These are phyloP conservation scores for Tetragonula carbonaria DNA, from an alignment of 2,888 invertebrate species.

Conservation along the genomic window DNA sequence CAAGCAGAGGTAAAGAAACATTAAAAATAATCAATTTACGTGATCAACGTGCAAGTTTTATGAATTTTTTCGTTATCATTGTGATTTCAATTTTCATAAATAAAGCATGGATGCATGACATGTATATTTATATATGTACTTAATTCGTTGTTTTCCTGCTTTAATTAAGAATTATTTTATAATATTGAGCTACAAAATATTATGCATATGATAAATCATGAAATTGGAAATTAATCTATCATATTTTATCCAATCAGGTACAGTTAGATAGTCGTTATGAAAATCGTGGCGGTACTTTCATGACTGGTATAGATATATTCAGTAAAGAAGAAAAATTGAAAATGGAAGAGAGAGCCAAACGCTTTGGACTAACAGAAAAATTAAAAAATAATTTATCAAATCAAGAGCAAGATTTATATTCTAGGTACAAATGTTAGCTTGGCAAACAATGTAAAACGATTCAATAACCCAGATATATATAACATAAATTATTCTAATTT, in stretches of 20 bases:
- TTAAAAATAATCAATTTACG: not conserved
- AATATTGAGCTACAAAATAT: not conserved
- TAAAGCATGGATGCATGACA: not conserved
- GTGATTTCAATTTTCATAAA: not conserved
- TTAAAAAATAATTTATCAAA: constrained; percentile 80
- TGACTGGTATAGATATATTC: constrained; percentile 85
- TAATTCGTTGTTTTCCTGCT: not conserved
- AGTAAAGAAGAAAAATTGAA: constrained; percentile 85
- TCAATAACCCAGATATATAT: not conserved
- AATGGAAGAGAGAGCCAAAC: constrained; percentile 85
- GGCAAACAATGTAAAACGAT: not conserved
- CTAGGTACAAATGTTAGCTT: constrained; percentile 79
- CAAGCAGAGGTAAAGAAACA: constrained; percentile 42
- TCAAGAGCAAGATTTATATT: constrained; percentile 83
- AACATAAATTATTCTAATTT: constrained; percentile 52
- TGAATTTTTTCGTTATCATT: not conserved
- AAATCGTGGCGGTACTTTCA: constrained; percentile 82
- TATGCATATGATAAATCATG: not conserved
- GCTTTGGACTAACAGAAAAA: constrained; percentile 85
- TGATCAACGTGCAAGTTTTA: not conserved
- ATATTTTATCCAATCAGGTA: constrained; percentile 45
- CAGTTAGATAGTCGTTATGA: constrained; percentile 68
- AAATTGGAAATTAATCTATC: not conserved
- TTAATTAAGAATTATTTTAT: not conserved
- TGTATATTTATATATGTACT: not conserved